Conservation (phyloP, 2,888 invertebrate genomes). For the Dastarcus helophoroides region DNA sequence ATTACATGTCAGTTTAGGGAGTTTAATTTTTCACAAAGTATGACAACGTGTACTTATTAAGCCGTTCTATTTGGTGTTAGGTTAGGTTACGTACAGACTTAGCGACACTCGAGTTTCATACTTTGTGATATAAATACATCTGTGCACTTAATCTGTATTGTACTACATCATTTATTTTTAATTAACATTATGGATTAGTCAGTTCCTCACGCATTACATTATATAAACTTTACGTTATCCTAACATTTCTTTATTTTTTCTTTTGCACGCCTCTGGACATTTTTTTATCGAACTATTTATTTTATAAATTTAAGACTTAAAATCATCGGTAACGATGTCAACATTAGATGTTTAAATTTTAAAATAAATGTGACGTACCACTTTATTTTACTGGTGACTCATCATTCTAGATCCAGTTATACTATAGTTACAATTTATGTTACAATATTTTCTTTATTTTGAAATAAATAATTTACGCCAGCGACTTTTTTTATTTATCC, state of each 20-base stretch:
- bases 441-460: constrained; percentile 1
- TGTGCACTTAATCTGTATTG: not conserved
- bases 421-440: not conserved
- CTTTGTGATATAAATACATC: constrained; percentile 1
- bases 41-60: not conserved
- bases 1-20: not conserved
- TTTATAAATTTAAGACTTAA: not conserved
- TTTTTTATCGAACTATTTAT: not conserved
- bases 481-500: not conserved
- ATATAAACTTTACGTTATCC: not conserved
- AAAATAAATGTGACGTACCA: not conserved
- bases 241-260: constrained; percentile 1
- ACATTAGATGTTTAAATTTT: constrained; percentile 1
- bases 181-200: not conserved
- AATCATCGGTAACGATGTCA: not conserved
- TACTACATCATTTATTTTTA: not conserved
- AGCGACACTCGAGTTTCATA: not conserved
- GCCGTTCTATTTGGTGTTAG: not conserved
- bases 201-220: constrained; percentile 1
- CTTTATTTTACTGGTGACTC: not conserved
- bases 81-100: not conserved
- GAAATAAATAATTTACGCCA: constrained; percentile 1
- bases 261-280: not conserved
- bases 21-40: constrained; percentile 1
- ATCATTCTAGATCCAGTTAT: not conserved